These are phyloP conservation scores for Amphimedon queenslandica DNA, from an alignment of 37 sponge, comb jelly and placozoan species.

Conservation along the genomic window DNA sequence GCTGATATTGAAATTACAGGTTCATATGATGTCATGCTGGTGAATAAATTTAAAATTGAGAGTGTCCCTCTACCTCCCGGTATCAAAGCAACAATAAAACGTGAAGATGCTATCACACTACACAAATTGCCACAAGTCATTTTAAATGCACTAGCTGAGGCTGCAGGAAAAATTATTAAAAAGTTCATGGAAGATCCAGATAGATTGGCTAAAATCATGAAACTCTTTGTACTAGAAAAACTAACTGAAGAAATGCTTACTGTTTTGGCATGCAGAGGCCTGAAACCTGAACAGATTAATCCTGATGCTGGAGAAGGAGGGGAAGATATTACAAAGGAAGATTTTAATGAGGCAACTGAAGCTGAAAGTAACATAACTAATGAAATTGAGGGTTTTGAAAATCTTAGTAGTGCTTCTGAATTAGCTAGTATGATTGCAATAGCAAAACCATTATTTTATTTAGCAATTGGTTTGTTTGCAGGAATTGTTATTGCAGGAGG, in stretches of 20 bases:
- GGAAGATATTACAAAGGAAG: neutral
- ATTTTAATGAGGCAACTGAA: neutral
- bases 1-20: too few relatives aligned
- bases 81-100: too few relatives aligned
- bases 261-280: neutral
- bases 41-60: too few relatives aligned
- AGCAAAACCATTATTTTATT: too few relatives aligned
- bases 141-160: too few relatives aligned
- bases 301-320: neutral
- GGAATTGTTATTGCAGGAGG: too few relatives aligned
- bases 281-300: neutral
- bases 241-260: neutral
- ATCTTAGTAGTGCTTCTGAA: neutral
- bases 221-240: neutral
- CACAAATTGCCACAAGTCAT: too few relatives aligned
- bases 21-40: too few relatives aligned
- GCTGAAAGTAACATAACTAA: neutral
- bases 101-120: too few relatives aligned
- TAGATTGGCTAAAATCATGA: neutral
- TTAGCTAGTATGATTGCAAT: neutral
- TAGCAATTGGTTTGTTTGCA: constrained; percentile 1
- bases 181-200: neutral
- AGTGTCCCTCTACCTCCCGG: too few relatives aligned
- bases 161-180: too few relatives aligned
- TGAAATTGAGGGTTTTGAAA: neutral